Evolutionary conservation across 2,113 vertebrate species (phyloP).

Genomic region (Hemibagrus wyckioides): DNA sequence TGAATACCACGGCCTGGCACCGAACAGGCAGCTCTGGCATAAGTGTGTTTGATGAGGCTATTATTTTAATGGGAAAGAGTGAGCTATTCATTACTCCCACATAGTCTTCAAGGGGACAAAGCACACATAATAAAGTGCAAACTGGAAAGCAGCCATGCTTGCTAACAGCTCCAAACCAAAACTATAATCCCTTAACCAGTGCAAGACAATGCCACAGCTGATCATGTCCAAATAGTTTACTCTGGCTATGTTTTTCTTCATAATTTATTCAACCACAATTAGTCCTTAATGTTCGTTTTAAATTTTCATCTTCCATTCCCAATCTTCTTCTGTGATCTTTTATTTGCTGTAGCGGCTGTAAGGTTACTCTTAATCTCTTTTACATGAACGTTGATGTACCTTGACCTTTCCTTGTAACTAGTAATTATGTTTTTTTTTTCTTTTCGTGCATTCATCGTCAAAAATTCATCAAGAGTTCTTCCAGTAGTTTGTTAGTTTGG

Average conservation of each 20-base stretch:
- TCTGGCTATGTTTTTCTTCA: background rate
- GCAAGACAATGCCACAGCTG: conserved; percentile 59
- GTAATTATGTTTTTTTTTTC: conserved; percentile 42
- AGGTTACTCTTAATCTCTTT: conserved; percentile 1
- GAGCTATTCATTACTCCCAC: conserved; percentile 69
- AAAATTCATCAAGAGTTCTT: background rate
- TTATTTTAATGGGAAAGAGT: conserved; percentile 74
- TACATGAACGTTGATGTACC: conserved; percentile 53
- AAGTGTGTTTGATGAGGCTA: conserved; percentile 67
- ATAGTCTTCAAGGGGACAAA: conserved; percentile 66
- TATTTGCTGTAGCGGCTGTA: conserved; percentile 2
- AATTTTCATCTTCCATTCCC: background rate
- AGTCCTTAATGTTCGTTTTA: conserved; percentile 36
- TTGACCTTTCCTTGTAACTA: conserved; percentile 73
- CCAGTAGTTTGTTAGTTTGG: conserved; percentile 38
- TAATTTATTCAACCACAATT: conserved; percentile 19
- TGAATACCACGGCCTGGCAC: conserved; percentile 54
- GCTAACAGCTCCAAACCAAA: conserved; percentile 52
- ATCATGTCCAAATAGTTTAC: conserved; percentile 12
- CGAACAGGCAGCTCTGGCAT: conserved; percentile 59
- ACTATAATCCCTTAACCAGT: conserved; percentile 52
- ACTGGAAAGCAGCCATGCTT: conserved; percentile 57
- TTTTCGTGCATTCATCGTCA: conserved; percentile 8
- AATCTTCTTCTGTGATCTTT: background rate
- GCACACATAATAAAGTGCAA: conserved; percentile 68